phyloP scores from a whole-genome alignment of 2,113 vertebrate genomes.

The Epinephelus fuscoguttatus region DNA sequence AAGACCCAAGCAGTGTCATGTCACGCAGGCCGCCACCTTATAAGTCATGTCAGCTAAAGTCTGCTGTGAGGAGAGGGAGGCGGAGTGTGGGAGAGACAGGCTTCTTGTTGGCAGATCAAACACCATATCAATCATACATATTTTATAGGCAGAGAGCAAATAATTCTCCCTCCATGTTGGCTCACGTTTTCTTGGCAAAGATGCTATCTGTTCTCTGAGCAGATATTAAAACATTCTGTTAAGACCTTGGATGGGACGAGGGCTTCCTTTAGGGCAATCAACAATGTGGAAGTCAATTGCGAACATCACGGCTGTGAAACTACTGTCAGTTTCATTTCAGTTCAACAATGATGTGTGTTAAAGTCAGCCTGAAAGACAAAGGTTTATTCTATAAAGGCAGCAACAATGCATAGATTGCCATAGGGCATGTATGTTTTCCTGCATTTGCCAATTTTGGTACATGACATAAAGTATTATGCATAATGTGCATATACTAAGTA shows the following conservation, averaged over 20 bases:
- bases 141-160: constrained; percentile 41
- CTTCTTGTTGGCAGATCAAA: constrained; percentile 42
- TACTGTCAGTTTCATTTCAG: neutral
- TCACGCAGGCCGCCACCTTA: neutral
- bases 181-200: constrained; percentile 29
- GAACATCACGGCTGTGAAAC: constrained; percentile 10
- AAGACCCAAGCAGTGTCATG: neutral
- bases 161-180: constrained; percentile 28
- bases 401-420: neutral
- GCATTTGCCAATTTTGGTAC: neutral
- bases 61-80: neutral
- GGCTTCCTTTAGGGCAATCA: constrained; percentile 13
- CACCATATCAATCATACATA: constrained; percentile 31
- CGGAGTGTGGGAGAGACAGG: neutral
- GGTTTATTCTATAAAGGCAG: neutral
- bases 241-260: neutral
- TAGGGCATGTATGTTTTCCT: neutral
- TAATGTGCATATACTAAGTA: too few relatives aligned
- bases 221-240: constrained; percentile 35
- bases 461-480: too few relatives aligned
- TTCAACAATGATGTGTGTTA: neutral
- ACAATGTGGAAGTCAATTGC: constrained; percentile 5
- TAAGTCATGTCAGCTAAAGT: constrained; percentile 26
- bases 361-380: neutral
- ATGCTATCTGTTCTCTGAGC: constrained; percentile 11